Evolutionary conservation across 1,140 invertebrate genomes (phyloP).

Genomic region (Pemphigus obesinymphae): DNA sequence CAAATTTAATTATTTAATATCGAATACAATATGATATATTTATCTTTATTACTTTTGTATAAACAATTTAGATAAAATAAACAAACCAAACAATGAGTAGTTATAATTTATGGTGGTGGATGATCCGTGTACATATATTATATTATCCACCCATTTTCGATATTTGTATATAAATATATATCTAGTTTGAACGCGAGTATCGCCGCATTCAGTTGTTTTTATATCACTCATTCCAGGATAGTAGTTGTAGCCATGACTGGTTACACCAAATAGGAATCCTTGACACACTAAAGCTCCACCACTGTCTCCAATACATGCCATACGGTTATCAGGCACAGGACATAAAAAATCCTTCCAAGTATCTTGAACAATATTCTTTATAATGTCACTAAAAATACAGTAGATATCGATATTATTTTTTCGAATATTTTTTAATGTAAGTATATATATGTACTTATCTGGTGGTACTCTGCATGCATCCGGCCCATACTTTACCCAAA

Average conservation of each 20-base stretch:
- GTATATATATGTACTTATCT: constrained; percentile 19
- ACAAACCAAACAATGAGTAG: not conserved
- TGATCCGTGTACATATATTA: not conserved
- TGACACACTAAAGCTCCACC: constrained; percentile 11
- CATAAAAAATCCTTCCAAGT: constrained; percentile 12
- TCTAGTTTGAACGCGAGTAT: constrained; percentile 13
- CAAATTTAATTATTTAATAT: too few species aligned
- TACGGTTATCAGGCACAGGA: not conserved
- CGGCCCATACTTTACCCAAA: constrained; percentile 1
- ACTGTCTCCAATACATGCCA: constrained; percentile 14
- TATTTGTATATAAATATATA: not conserved
- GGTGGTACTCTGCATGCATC: constrained; percentile 6
- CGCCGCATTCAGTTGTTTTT: not conserved
- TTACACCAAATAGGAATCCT: not conserved
- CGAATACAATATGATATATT: not conserved
- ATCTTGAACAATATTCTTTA: not conserved
- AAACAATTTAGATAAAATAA: too few species aligned
- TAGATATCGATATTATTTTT: too few species aligned
- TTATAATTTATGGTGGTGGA: not conserved
- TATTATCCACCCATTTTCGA: not conserved
- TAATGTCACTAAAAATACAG: not conserved
- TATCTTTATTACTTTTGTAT: too few species aligned
- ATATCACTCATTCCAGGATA: not conserved
- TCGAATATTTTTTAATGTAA: too few species aligned
- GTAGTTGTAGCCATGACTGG: constrained; percentile 22